phyloP scores from a whole-genome alignment of 2,113 vertebrate genomes.

The Ellobius talpinus region DNA sequence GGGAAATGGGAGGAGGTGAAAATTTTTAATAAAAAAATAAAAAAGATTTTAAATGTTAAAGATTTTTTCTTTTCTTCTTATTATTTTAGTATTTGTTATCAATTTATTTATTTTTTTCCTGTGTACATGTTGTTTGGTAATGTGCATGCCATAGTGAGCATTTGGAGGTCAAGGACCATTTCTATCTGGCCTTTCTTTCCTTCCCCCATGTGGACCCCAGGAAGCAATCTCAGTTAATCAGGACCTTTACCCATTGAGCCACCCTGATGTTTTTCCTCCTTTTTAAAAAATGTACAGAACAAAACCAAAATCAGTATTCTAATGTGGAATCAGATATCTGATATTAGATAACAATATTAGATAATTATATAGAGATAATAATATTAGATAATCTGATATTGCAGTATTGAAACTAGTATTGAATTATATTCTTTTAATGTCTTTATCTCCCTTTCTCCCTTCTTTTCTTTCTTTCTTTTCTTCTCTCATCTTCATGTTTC shows the following conservation, averaged over 20 bases:
- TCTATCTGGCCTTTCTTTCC: too few species aligned
- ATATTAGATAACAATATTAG: too few species aligned
- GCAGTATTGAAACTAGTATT: background rate
- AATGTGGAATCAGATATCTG: too few species aligned
- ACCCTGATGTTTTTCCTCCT: background rate
- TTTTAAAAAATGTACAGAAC: background rate
- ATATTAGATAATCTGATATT: background rate
- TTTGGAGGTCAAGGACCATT: background rate
- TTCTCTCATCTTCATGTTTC: background rate
- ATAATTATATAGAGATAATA: too few species aligned
- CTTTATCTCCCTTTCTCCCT: background rate
- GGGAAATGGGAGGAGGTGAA: too few species aligned
- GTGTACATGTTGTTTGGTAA: background rate
- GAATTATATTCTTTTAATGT: background rate
- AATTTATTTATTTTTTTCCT: background rate
- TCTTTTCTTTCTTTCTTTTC: background rate
- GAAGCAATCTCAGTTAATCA: background rate
- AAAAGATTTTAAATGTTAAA: too few species aligned
- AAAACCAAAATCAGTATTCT: background rate
- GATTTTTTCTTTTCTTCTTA: background rate
- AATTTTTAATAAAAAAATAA: too few species aligned
- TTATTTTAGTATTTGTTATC: background rate
- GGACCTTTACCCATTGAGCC: background rate
- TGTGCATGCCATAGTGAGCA: background rate
- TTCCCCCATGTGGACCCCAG: background rate